phyloP scores from a whole-genome alignment of 1,140 invertebrate species.

The Tachypleus tridentatus region DNA sequence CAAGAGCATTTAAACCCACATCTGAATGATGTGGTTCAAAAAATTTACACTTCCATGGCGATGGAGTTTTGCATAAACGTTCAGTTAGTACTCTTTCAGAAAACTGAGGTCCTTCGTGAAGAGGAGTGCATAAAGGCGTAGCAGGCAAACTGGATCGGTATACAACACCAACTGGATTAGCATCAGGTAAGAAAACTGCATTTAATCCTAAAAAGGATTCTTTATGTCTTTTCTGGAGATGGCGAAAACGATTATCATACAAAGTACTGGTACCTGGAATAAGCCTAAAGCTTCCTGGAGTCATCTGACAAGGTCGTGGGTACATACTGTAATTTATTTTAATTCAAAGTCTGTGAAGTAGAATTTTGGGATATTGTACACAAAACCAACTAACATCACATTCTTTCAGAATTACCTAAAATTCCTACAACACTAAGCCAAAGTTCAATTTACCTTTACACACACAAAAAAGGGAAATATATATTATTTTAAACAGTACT shows the following conservation, averaged over 20 bases:
- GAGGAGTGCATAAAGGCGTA: slow-evolving; percentile 28
- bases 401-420: too few relatives aligned
- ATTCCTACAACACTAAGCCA: too few relatives aligned
- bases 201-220: slow-evolving; percentile 29
- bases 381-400: too few relatives aligned
- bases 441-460: too few relatives aligned
- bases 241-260: slow-evolving; percentile 13
- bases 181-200: slow-evolving; percentile 24
- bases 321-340: too few relatives aligned
- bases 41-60: slow-evolving; percentile 25
- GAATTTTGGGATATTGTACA: too few relatives aligned
- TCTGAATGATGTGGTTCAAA: slow-evolving; percentile 22
- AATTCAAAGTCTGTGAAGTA: too few relatives aligned
- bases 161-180: slow-evolving; percentile 25
- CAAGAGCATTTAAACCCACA: slow-evolving; percentile 13
- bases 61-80: slow-evolving; percentile 27
- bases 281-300: too few relatives aligned
- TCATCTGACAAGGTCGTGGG: too few relatives aligned
- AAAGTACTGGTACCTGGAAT: too few relatives aligned
- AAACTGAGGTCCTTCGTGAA: slow-evolving; percentile 25
- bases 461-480: too few relatives aligned
- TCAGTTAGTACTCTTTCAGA: slow-evolving; percentile 25
- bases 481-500: too few relatives aligned
- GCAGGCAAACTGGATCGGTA: slow-evolving; percentile 29
- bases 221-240: slow-evolving; percentile 25